Conservation (phyloP, 2,888 invertebrate genomes). For the Tenodera sinensis region DNA sequence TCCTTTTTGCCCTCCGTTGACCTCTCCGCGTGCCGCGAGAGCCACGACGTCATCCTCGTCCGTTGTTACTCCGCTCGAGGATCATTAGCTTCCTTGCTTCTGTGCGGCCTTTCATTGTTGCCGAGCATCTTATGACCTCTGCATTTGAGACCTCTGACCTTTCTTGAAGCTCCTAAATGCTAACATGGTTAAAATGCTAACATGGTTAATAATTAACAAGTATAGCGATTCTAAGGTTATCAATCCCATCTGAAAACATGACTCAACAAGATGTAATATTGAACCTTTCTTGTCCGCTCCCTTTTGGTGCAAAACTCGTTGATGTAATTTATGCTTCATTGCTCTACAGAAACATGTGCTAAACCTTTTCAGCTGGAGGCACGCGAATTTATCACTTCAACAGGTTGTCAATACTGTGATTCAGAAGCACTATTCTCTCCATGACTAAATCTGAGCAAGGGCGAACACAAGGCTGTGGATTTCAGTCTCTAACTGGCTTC, state of each 20-base stretch:
- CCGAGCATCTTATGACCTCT: not conserved
- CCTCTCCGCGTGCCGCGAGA: constrained; percentile 11
- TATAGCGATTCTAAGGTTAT: not conserved
- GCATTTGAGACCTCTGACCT: not conserved
- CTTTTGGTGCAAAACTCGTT: too few relatives aligned
- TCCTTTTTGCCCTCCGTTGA: not conserved
- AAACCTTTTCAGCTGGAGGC: too few relatives aligned
- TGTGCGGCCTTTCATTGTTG: not conserved
- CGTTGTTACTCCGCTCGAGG: not conserved
- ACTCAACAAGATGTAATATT: not conserved
- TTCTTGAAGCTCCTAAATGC: not conserved
- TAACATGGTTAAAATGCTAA: not conserved
- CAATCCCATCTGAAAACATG: not conserved
- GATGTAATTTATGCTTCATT: too few relatives aligned
- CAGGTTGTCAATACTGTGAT: too few relatives aligned
- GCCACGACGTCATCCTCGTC: not conserved
- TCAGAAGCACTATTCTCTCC: too few relatives aligned
- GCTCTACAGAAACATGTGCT: too few relatives aligned
- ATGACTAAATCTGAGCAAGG: too few relatives aligned
- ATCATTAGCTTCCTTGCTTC: not conserved
- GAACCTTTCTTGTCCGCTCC: too few relatives aligned
- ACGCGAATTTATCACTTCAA: too few relatives aligned
- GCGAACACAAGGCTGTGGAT: too few relatives aligned
- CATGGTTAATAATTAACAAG: not conserved
- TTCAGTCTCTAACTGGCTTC: too few relatives aligned